phyloP scores from a whole-genome alignment of 2,888 invertebrate species.

The Drosophila falleni region DNA sequence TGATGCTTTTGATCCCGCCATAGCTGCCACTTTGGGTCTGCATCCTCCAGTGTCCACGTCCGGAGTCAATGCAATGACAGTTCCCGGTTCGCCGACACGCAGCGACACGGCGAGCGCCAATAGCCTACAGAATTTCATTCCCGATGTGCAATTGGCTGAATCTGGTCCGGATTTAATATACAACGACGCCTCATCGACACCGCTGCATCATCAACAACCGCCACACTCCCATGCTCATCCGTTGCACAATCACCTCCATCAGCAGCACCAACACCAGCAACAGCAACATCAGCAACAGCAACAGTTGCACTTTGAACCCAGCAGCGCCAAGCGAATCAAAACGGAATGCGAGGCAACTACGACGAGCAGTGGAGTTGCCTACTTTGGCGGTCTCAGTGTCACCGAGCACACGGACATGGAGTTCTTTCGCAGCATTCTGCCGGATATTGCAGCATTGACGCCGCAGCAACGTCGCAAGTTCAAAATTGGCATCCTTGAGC shows the following conservation, averaged over 20 bases:
- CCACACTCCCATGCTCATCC: constrained; percentile 54
- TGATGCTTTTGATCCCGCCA: constrained; percentile 82
- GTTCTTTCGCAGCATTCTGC: constrained; percentile 87
- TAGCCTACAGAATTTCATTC: constrained; percentile 83
- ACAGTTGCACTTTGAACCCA: constrained; percentile 51
- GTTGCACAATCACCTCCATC: constrained; percentile 48
- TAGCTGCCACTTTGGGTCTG: constrained; percentile 66
- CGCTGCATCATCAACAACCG: constrained; percentile 52
- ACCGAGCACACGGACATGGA: constrained; percentile 84
- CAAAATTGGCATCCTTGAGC: constrained; percentile 86
- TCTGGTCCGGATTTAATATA: constrained; percentile 66
- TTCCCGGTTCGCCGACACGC: constrained; percentile 68
- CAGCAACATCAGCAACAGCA: constrained; percentile 42
- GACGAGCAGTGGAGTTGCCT: constrained; percentile 52
- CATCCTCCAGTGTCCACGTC: constrained; percentile 33
- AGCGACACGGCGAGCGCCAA: constrained; percentile 84
- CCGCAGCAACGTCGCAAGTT: constrained; percentile 86
- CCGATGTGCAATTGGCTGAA: constrained; percentile 81
- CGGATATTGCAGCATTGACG: constrained; percentile 86
- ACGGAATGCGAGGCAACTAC: constrained; percentile 80
- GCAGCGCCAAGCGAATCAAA: constrained; percentile 79
- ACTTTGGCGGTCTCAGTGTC: constrained; percentile 59
- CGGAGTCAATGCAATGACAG: constrained; percentile 22
- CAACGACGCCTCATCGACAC: constrained; percentile 54
- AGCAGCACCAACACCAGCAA: constrained; percentile 40